phyloP scores from a whole-genome alignment of 2,797 vertebrate species.

The Brotula barbata region DNA sequence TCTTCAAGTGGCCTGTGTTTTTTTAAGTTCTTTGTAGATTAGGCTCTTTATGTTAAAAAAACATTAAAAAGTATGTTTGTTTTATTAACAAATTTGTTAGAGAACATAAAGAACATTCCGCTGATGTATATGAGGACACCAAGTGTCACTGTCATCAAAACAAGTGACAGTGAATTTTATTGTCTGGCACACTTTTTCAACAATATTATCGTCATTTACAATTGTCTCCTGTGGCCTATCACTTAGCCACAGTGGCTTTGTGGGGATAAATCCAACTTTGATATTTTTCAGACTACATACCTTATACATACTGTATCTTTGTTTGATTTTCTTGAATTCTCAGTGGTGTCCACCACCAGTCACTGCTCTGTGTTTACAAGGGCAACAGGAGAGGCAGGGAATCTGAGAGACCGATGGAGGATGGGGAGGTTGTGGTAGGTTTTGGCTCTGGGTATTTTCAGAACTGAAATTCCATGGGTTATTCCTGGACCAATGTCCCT shows the following conservation, averaged over 20 bases:
- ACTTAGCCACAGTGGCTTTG: background rate
- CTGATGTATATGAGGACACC: no score
- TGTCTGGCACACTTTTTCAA: no score
- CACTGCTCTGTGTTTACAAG: conserved; percentile 61
- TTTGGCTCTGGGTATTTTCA: conserved; percentile 68
- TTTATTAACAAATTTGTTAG: no score
- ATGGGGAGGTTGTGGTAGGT: conserved; percentile 28
- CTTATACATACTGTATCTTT: conserved; percentile 11
- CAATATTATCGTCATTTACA: no score
- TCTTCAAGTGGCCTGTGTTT: background rate
- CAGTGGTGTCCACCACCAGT: conserved; percentile 27
- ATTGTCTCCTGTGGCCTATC: background rate
- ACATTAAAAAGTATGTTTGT: no score
- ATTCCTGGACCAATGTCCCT: conserved; percentile 65
- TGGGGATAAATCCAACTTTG: background rate
- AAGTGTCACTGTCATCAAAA: no score
- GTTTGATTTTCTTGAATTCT: conserved; percentile 26
- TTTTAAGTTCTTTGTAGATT: no score
- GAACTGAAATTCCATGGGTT: conserved; percentile 64
- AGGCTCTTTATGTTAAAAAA: no score
- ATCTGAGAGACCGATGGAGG: conserved; percentile 56
- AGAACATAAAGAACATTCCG: no score
- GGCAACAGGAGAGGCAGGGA: conserved; percentile 60
- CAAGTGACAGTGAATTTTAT: no score
- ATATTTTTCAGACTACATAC: background rate